Base-by-base conservation (phyloP, 2,888 invertebrate genomes). In the Cylindroiulus punctatus region DNA sequence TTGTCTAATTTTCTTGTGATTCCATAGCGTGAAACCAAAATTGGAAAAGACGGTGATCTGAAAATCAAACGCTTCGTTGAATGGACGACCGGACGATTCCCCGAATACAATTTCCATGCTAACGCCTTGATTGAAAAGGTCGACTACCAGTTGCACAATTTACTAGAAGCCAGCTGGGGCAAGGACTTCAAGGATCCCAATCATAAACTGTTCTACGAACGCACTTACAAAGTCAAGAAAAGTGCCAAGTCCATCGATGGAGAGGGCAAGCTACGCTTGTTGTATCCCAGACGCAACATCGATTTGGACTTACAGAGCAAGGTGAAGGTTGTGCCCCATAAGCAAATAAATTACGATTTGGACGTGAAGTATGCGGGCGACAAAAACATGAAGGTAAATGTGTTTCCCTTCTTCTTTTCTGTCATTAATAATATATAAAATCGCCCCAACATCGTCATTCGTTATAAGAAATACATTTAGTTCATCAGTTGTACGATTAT, bases 241-340 rank as follows among this genome's bases (percentile, higher is more conserved):
- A 57, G 19, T 5, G 19, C 12, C 0, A 22, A 26, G 57, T 36
- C 36, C 19, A 57, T 32, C 57, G 86, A 86, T n/a, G 65, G 36
- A 17, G 36, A 86, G n/a, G 76, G 84, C 0, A 8, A n/a, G 3
- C 0, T 76, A 1, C 44, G 22, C 12, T 8, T 84, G 12, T 10
- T 86, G 30, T 84, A 86, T 42, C 86, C 86, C 14, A 47, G 36
- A n/a, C 26, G 84, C 30, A 32, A 85, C n/a, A 86, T 86, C 47
- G 40, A 86, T 40, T 47, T 26, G 84, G 83, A 86, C 2, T 4
- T 76, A 17, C 5, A 30, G 30, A 76, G 84, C 76, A n/a, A 86
- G 57, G 10, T 84, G 32, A 26, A 86, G 30, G 32, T 19, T n/a
- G 3, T 57, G 17, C n/a, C 36, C 26, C 12, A 85, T 17, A 84